These are phyloP conservation scores for Anastrepha obliqua DNA, from an alignment of 1,140 invertebrate species.

Conservation along the genomic window DNA sequence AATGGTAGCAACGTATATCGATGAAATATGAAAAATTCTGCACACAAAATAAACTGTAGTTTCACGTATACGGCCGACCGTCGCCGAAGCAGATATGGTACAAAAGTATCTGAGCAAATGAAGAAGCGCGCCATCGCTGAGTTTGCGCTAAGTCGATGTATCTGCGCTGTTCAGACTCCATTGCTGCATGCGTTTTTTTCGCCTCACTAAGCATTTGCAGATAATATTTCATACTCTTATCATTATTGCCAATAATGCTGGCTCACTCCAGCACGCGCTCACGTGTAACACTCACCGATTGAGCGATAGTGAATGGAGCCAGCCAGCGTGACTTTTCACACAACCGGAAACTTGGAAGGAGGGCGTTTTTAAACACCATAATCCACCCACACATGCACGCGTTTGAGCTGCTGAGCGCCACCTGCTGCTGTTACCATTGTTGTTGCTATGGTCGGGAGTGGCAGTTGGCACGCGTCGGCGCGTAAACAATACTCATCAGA, in stretches of 20 bases:
- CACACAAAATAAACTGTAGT: background rate
- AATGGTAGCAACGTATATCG: background rate
- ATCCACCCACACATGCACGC: background rate
- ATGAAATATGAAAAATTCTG: background rate
- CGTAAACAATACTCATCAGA: conserved; percentile 59
- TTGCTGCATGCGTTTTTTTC: background rate
- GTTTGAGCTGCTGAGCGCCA: conserved; percentile 6
- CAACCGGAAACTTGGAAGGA: background rate
- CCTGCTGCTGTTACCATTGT: background rate
- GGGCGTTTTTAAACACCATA: conserved; percentile 5
- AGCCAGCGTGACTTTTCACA: background rate
- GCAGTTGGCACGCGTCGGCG: conserved; percentile 68
- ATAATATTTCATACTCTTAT: conserved; percentile 27
- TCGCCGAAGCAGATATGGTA: background rate
- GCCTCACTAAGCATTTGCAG: conserved; percentile 9
- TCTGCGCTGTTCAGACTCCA: conserved; percentile 52
- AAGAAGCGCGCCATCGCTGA: conserved; percentile 37
- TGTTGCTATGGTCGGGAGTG: background rate
- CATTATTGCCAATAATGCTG: background rate
- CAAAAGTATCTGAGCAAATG: background rate
- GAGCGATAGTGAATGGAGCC: background rate
- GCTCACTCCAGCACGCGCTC: background rate
- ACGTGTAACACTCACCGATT: background rate
- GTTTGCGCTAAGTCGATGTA: background rate
- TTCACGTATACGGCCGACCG: background rate